These are phyloP conservation scores for Lates calcarifer DNA, from an alignment of 2,113 vertebrate species.

Conservation along the genomic window DNA sequence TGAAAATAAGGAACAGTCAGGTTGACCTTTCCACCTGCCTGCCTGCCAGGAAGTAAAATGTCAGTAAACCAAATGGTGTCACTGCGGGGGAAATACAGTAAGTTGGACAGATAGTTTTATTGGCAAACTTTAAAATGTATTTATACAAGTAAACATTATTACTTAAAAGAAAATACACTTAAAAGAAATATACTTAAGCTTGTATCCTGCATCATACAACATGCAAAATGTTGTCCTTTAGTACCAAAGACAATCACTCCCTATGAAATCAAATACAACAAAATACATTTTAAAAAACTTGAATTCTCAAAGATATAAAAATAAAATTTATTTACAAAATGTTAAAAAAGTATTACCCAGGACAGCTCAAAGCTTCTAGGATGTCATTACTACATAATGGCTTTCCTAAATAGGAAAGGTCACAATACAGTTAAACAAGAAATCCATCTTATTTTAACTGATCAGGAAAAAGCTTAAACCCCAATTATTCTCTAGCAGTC, in stretches of 20 bases:
- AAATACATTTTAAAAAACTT: too few relatives aligned
- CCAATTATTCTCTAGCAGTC: slow-evolving; percentile 70
- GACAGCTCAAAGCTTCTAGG: not conserved
- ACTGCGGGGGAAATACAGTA: not conserved
- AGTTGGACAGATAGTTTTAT: not conserved
- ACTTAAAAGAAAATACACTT: not conserved
- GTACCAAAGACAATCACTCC: not conserved
- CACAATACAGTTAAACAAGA: not conserved
- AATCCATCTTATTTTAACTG: too few relatives aligned
- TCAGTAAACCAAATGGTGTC: not conserved
- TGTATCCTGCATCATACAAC: not conserved
- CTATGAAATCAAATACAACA: not conserved
- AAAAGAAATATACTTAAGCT: not conserved
- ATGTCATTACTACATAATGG: not conserved
- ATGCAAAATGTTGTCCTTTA: not conserved
- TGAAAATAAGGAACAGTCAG: not conserved
- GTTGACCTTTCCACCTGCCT: slow-evolving; percentile 16
- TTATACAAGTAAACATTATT: not conserved
- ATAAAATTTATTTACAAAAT: not conserved
- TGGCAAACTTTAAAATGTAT: not conserved
- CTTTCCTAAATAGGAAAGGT: not conserved
- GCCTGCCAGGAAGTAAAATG: too few relatives aligned
- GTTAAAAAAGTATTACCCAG: not conserved
- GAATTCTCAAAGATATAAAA: not conserved
- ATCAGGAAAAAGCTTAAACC: not conserved